Evolutionary conservation across 2,888 invertebrate species (phyloP).

Genomic region (Mimachlamys varia): DNA sequence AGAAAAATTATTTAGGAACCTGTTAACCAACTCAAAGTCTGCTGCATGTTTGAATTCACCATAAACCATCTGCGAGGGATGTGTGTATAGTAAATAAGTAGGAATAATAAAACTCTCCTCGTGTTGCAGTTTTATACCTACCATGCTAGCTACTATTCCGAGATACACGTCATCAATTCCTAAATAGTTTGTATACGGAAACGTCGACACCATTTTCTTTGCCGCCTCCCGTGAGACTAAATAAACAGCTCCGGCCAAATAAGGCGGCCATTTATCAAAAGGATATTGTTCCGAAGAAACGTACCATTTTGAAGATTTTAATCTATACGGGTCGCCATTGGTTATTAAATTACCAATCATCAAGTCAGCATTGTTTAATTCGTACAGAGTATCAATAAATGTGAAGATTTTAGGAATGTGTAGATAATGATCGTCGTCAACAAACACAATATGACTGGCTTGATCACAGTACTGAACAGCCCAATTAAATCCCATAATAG

Average conservation of each 20-base stretch:
- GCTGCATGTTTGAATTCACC: background rate
- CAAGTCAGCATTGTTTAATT: background rate
- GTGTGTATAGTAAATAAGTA: background rate
- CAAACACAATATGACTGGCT: background rate
- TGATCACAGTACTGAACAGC: background rate
- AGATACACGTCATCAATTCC: background rate
- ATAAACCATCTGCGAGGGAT: background rate
- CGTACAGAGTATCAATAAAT: background rate
- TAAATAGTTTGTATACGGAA: background rate
- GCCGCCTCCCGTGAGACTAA: background rate
- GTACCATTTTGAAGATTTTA: background rate
- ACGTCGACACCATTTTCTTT: background rate
- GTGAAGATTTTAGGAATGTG: background rate
- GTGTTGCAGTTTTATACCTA: background rate
- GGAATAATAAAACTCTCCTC: background rate
- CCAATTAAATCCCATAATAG: constrained; percentile 17
- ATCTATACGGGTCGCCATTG: background rate
- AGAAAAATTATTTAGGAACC: background rate
- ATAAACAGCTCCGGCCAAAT: background rate
- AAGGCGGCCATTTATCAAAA: background rate
- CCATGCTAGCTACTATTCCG: background rate
- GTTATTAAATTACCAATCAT: background rate
- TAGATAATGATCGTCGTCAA: background rate
- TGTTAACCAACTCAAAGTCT: background rate
- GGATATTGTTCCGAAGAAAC: background rate